Base-by-base conservation (phyloP, 2,888 invertebrate genomes). In the Orthosia cruda region DNA sequence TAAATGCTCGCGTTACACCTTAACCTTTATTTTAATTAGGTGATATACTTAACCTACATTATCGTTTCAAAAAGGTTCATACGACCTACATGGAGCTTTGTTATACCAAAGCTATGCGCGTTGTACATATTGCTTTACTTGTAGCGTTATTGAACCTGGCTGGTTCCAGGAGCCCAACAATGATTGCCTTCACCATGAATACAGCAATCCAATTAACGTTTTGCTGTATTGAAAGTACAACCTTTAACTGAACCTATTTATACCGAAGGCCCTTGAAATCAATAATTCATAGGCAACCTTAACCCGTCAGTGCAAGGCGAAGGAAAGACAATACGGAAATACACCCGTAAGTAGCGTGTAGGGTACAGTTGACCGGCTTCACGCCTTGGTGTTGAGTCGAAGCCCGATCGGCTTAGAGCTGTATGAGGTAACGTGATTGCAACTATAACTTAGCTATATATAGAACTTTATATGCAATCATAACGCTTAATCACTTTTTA, bases 301-400 rank as follows among this genome's bases (percentile, higher is more conserved):
- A 89, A 89, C 91, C 88, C 71, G 67, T 64, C 52, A 63, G 16
- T 77, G 74, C 90, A 91, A 94, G 93, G 92, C 89, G 91, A 94
- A 93, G 93, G 92, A 91, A 91, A 92, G 86, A 86, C 88, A 90
- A 90, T 87, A 90, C 93, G 94, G 93, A 95, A 93, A 94, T 93
- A 93, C 87, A 90, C 87, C 77, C 81, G 81, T 89, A 92, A 91
- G 91, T 93, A 85, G 88, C 45, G 55, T 55, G 63, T 45, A 67
- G 55, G 59, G 63, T 32, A 67, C 90, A 85, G 81, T 93, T 90
- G 89, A 85, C 79, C 61, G 95, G 95, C 90, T 95, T 96, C 96
- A 74, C 92, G 91, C 93, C 93, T 95, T 93, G 91, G 81, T 88
- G 87, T 85, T 86, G 91, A 92, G 87, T 85, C 86, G 91, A 92